Evolutionary conservation across 2,888 invertebrate genomes (phyloP), one percentile per base, ranked within the genome.

Genomic region (Phragmatobia fuliginosa): DNA sequence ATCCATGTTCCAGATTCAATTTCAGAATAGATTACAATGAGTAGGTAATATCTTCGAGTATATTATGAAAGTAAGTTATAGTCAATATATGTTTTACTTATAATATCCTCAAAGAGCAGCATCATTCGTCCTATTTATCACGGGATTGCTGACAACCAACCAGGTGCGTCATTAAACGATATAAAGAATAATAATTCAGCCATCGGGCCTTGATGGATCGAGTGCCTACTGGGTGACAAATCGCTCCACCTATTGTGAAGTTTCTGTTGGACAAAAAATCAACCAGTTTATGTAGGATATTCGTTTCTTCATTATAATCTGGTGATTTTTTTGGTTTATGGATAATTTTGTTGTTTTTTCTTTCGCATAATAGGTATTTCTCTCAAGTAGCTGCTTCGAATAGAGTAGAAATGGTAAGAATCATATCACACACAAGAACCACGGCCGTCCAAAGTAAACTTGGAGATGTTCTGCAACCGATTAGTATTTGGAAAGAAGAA

Each of bases 141-240:
- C 32, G 7, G 63, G 41, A 63, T 62, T 62, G 62, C 66, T 31
- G 68, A 68, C 66, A 63, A 33, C 56, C 67, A 62, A 52, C 61
- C 67, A 73, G 70, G 73, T 73, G 67, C 67, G 65, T 67, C 70
- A 73, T 73, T 70, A 73, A 67, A 62, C 65, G 64, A 65, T 70
- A 80, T 72, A 75, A 81, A 77, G 80, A 77, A 81, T 81, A 80
- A 78, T 80, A 80, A 80, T 77, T 77, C 63, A 71, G 67, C 74
- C 71, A 68, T 76, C 73, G 18, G 28, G 38, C 16, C 32, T 75
- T 80, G 80, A 80, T 80, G 75, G 79, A 80, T 81, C 45, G 75
- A 67, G 59, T 74, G 62, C n/a, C 63, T 70, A 65, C 61, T 72
- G 66, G 62, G 75, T 80, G 80, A 80, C 77, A 80, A 80, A 80